These are phyloP conservation scores for Agriopis aurantiaria DNA, from an alignment of 2,888 invertebrate species.

Conservation along the genomic window DNA sequence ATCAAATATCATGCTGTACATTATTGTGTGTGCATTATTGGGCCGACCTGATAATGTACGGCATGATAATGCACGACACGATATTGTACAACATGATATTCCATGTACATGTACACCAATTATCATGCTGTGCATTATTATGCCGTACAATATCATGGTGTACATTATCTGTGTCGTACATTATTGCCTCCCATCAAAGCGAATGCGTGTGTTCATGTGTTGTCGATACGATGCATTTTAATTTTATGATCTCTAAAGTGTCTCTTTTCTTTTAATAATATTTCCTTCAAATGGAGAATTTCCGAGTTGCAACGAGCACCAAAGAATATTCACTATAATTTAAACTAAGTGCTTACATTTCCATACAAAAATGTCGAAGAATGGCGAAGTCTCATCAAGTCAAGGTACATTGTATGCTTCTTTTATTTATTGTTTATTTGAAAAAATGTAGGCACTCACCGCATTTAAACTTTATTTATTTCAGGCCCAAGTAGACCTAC, in stretches of 20 bases:
- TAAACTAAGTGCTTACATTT: constrained; percentile 50
- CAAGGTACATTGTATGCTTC: constrained; percentile 75
- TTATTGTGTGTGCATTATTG: no score
- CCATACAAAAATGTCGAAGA: constrained; percentile 88
- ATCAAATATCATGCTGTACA: no score
- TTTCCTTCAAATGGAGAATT: constrained; percentile 75
- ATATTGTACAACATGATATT: no score
- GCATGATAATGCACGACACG: no score
- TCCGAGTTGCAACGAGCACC: constrained; percentile 61
- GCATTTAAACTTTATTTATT: constrained; percentile 43
- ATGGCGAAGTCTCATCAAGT: constrained; percentile 89
- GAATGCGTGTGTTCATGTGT: constrained; percentile 46
- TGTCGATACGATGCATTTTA: constrained; percentile 61
- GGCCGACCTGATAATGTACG: no score
- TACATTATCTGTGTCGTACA: no score
- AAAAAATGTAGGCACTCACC: background rate
- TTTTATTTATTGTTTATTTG: constrained; percentile 29
- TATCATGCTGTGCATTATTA: no score
- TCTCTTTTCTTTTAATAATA: constrained; percentile 57
- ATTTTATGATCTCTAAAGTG: constrained; percentile 64
- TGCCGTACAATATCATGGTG: no score
- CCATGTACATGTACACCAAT: no score
- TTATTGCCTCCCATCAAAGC: no score
- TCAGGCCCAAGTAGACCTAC: constrained; percentile 79
- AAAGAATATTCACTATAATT: constrained; percentile 65